These are phyloP conservation scores for Oceanodroma tethys DNA, from an alignment of 2,113 vertebrate species.

Conservation along the genomic window DNA sequence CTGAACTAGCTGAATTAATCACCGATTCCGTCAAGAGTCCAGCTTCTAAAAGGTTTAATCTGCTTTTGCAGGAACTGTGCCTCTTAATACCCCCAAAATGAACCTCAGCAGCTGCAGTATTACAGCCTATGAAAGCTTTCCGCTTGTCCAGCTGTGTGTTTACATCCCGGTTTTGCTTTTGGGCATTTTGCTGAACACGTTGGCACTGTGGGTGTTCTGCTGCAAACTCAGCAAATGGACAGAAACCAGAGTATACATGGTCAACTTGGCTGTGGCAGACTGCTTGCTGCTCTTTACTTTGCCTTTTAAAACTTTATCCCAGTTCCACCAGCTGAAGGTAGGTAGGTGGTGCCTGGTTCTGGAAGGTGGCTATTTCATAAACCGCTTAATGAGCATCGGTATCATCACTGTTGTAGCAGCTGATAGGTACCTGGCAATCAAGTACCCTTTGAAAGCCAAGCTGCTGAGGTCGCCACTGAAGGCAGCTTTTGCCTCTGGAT, in stretches of 20 bases:
- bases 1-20: neutral
- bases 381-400: constrained; percentile 61
- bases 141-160: constrained; percentile 22
- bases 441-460: constrained; percentile 61
- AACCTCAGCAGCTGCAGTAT: constrained; percentile 4
- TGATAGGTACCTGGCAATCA: constrained; percentile 64
- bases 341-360: constrained; percentile 8
- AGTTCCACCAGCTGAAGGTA: neutral
- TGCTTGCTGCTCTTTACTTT: constrained; percentile 66
- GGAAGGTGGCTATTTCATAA: constrained; percentile 58
- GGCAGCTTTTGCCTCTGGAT: constrained; percentile 43
- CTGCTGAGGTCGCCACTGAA: constrained; percentile 2
- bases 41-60: neutral
- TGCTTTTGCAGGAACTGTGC: constrained; percentile 18
- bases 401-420: constrained; percentile 43
- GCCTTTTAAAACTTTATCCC: constrained; percentile 59
- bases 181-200: constrained; percentile 63
- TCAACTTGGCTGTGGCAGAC: constrained; percentile 72
- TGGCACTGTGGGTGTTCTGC: constrained; percentile 71
- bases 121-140: neutral
- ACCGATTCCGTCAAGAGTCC: neutral
- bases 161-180: constrained; percentile 9
- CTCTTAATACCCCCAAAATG: neutral
- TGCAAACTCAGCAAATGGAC: constrained; percentile 66
- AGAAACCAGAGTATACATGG: constrained; percentile 75